phyloP scores from a whole-genome alignment of 1,140 invertebrate species.

The Hyphantria cunea region DNA sequence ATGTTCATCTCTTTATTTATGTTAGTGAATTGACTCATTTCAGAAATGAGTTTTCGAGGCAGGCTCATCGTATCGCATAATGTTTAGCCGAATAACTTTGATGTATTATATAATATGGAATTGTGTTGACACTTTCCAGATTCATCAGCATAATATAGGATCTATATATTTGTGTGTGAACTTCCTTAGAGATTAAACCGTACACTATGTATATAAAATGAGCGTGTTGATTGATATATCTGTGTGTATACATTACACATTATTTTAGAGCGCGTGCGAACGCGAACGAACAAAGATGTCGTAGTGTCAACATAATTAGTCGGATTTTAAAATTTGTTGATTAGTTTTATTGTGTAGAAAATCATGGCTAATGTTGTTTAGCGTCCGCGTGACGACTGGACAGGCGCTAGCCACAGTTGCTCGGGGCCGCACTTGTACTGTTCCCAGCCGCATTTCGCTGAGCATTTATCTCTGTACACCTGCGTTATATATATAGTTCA shows the following conservation, averaged over 20 bases:
- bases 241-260: no score
- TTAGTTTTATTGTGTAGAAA: slow-evolving; percentile 57
- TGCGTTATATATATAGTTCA: slow-evolving; percentile 26
- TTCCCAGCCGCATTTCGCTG: slow-evolving; percentile 47
- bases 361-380: slow-evolving; percentile 35
- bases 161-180: slow-evolving; percentile 9
- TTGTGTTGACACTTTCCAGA: slow-evolving; percentile 20
- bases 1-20: slow-evolving; percentile 33
- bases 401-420: slow-evolving; percentile 41
- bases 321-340: slow-evolving; percentile 49
- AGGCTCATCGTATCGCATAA: slow-evolving; percentile 34
- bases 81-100: slow-evolving; percentile 21
- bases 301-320: slow-evolving; percentile 18
- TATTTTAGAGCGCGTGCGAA: no score
- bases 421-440: slow-evolving; percentile 41
- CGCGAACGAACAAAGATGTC: no score
- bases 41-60: slow-evolving; percentile 23
- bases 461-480: no score
- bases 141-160: slow-evolving; percentile 20
- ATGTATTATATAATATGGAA: slow-evolving; percentile 8
- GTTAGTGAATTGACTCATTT: slow-evolving; percentile 22
- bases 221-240: no score
- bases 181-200: neutral
- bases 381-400: slow-evolving; percentile 11
- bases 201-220: neutral